phyloP scores from a whole-genome alignment of 2,797 vertebrate species.

The Thripadectes ignobilis region DNA sequence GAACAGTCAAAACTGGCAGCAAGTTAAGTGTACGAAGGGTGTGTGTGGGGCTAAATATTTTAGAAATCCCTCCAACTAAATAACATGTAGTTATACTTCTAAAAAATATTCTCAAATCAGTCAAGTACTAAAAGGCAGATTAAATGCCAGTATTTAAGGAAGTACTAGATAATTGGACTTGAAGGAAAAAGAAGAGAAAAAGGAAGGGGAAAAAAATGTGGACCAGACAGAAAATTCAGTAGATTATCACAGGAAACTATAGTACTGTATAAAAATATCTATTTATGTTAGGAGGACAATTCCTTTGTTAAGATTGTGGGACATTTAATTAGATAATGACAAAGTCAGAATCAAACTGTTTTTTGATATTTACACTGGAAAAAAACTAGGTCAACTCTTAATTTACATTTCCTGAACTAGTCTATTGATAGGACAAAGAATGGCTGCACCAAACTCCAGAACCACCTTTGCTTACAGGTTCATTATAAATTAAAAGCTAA shows the following conservation, averaged over 20 bases:
- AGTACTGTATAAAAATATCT: neutral
- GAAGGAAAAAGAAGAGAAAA: neutral
- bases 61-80: neutral
- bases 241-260: neutral
- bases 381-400: neutral
- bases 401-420: neutral
- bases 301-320: neutral
- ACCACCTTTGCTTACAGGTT: neutral
- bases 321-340: neutral
- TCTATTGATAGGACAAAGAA: neutral
- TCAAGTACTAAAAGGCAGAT: neutral
- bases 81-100: neutral
- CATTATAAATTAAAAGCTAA: neutral
- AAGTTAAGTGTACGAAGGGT: neutral
- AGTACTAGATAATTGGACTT: neutral
- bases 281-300: neutral
- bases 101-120: neutral
- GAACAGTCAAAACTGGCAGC: neutral
- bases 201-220: neutral
- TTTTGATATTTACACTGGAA: neutral
- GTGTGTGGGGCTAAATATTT: rapidly evolving
- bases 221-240: neutral
- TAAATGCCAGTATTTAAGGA: neutral
- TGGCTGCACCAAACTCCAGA: neutral
- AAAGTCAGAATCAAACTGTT: neutral